Evolutionary conservation across 2,888 invertebrate genomes (phyloP), one percentile per base, ranked within the genome.

Genomic region (Malacosoma neustria): DNA sequence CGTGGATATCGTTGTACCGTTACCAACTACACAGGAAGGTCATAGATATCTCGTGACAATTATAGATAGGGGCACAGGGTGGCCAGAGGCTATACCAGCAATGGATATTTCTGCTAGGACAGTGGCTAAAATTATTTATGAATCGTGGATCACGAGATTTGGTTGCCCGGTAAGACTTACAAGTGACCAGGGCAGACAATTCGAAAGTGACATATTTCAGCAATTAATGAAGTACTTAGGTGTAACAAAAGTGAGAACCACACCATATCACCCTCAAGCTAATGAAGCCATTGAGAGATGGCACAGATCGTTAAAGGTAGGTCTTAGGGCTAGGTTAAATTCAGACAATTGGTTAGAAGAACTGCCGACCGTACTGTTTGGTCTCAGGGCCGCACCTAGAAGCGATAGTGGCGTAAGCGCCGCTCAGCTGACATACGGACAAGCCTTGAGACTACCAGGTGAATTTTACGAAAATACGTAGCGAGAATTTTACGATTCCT

Each of bases 21-120:
- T 57, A 13, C 46, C 47, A 1, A 47, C 33, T 4, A 35, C 40
- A 1, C n/a, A 4, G 1, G 32, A 48, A 0, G 48, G 42, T 11
- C 40, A 46, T 37, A 43, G 42, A 29, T 50, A 51, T 37, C 36
- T 35, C 11, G 32, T 56, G 1, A 51, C 51, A 0, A 49, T 53
- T 22, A 46, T 51, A 29, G 49, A 51, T 32, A 33, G 57, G n/a
- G 14, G 5, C 9, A 54, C 50, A 4, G 15, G 46, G 4, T 54
- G 57, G 54, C 51, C 52, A 1, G 52, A 55, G 37, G 55, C 22
- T 22, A 22, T 22, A 22, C 22, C 22, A 22, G 22, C 22, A 22
- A 7, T 22, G 3, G 22, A 22, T 5, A 48, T 47, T 11, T 38
- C 44, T 4, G 49, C 47, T 1, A 44, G 50, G 5, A 42, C 33